These are phyloP conservation scores for Episyrphus balteatus DNA, from an alignment of 1,140 invertebrate genomes.

Conservation along the genomic window DNA sequence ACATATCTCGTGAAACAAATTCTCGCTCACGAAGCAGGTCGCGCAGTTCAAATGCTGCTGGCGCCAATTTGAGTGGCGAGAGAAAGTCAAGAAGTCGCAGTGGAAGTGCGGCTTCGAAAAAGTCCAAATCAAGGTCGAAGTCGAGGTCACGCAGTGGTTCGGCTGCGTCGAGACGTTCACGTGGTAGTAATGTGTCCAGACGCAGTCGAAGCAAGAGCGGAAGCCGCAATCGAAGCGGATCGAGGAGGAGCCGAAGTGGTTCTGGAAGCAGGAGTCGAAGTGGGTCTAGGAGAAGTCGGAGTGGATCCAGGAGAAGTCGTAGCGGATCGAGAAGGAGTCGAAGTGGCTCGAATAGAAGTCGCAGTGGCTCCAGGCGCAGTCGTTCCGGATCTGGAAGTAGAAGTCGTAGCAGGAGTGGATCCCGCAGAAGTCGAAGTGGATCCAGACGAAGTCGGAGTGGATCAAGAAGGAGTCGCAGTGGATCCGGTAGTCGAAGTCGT, in stretches of 20 bases:
- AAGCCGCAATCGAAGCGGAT: conserved; percentile 9
- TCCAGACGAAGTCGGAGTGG: conserved; percentile 35
- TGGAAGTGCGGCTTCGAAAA: conserved; percentile 15
- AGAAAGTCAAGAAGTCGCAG: conserved; percentile 6
- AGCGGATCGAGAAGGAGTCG: conserved; percentile 21
- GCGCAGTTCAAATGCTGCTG: too few relatives aligned
- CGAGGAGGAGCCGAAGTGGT: conserved; percentile 2
- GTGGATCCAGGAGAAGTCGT: conserved; percentile 15
- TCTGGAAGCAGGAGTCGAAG: conserved; percentile 13
- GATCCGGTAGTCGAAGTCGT: conserved; percentile 22
- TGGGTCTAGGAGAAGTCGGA: conserved; percentile 25
- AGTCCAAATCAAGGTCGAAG: conserved; percentile 29
- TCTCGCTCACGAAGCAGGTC: too few relatives aligned
- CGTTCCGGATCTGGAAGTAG: conserved; percentile 23
- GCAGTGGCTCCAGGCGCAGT: conserved; percentile 21
- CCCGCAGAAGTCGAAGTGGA: conserved; percentile 21
- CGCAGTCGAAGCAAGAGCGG: conserved; percentile 31
- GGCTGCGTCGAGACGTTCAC: conserved; percentile 5
- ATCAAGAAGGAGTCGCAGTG: conserved; percentile 33
- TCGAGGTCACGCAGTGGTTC: conserved; percentile 23
- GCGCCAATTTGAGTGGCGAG: not conserved
- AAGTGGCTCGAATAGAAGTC: conserved; percentile 36
- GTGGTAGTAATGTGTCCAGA: conserved; percentile 12
- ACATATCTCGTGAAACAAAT: too few relatives aligned
- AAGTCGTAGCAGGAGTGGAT: conserved; percentile 25